phyloP scores from a whole-genome alignment of 30 jellyfish, hydroid and myxozoan species.

The Pelagia noctiluca region DNA sequence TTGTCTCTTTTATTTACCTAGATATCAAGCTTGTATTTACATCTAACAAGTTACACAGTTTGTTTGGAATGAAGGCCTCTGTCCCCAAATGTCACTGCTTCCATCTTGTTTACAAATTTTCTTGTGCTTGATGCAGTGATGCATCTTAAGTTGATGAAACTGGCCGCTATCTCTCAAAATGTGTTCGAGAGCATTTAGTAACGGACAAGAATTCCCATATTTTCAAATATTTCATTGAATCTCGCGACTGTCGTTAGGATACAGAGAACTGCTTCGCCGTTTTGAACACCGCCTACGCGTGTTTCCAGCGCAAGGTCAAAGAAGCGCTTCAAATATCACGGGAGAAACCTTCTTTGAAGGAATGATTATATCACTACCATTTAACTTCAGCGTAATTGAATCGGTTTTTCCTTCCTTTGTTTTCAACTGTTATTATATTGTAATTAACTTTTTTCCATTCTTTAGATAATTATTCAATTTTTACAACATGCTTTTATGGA shows the following conservation, averaged over 20 bases:
- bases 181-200: no score
- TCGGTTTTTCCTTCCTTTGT: not conserved
- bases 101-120: not conserved
- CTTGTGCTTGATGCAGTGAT: not conserved
- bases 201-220: not conserved
- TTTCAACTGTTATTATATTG: not conserved
- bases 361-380: not conserved
- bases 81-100: not conserved
- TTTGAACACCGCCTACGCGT: not conserved
- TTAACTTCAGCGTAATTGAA: not conserved
- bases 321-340: not conserved
- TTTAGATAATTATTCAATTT: no score
- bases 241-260: not conserved
- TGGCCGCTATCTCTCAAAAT: not conserved
- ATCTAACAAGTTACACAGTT: not conserved
- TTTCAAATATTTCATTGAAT: not conserved
- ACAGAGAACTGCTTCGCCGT: not conserved
- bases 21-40: no score
- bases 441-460: not conserved
- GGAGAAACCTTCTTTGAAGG: not conserved
- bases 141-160: not conserved
- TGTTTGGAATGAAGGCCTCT: not conserved
- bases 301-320: not conserved
- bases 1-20: no score
- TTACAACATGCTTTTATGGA: no score